Percentiles rank a stretch among this genome's conserved stretches.
Evolutionary conservation across 1,140 invertebrate species (phyloP).

Genomic region (Aphis gossypii): DNA sequence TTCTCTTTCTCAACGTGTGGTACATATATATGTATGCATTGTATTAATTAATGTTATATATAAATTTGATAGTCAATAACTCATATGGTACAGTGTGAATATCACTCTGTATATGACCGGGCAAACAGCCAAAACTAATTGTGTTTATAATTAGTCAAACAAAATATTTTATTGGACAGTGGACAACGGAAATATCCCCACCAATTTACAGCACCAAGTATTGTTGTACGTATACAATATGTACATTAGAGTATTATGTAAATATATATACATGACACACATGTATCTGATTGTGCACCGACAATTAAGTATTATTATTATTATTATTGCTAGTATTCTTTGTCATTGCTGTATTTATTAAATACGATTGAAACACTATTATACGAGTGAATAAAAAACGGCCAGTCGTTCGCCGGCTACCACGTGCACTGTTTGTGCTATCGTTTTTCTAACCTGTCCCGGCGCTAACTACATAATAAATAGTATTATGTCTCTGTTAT

Average conservation of each 20-base stretch:
- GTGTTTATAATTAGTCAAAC: neutral
- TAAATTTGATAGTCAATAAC: no score
- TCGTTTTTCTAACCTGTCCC: no score
- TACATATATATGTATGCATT: neutral
- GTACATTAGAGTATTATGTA: neutral
- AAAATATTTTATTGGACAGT: neutral
- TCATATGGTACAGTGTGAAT: neutral
- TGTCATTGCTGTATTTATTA: no score
- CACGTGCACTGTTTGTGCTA: neutral
- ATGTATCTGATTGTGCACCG: neutral
- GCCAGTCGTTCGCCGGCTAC: neutral
- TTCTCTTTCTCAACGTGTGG: neutral
- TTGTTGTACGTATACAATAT: neutral
- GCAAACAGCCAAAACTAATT: neutral
- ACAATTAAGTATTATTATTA: conserved; percentile 8
- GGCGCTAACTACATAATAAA: neutral
- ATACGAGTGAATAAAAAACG: neutral
- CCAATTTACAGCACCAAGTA: neutral
- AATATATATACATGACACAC: neutral
- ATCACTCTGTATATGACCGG: neutral
- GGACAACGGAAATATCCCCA: conserved; percentile 1
- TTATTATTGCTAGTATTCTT: neutral
- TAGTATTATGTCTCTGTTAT: neutral
- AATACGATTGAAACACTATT: neutral
- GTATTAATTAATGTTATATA: neutral